Evolutionary conservation across 1,140 invertebrate species (phyloP).

Genomic region (Acromyrmex charruanus): DNA sequence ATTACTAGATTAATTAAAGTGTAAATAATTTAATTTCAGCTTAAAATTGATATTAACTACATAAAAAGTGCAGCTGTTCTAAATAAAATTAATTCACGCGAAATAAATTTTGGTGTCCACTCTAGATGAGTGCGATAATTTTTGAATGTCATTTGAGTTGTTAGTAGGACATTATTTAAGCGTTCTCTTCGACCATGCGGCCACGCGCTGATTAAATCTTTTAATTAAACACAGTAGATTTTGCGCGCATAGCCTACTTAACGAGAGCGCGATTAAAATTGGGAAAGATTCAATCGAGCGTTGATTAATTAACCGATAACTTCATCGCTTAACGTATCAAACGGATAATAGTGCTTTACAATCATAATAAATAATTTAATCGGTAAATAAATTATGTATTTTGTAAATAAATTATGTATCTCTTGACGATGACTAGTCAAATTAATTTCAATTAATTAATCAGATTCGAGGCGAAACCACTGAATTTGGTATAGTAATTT

Average conservation of each 20-base stretch:
- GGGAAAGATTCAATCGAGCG: constrained; percentile 44
- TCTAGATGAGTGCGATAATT: constrained; percentile 49
- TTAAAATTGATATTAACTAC: constrained; percentile 11
- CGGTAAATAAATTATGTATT: constrained; percentile 27
- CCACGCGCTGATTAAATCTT: constrained; percentile 57
- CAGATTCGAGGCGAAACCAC: background rate
- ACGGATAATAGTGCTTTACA: constrained; percentile 37
- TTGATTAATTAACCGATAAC: constrained; percentile 63
- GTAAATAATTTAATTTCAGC: constrained; percentile 32
- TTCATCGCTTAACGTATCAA: constrained; percentile 42
- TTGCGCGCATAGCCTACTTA: constrained; percentile 50
- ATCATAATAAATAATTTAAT: constrained; percentile 51
- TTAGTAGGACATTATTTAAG: constrained; percentile 48
- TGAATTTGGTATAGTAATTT: constrained; percentile 48
- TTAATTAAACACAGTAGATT: constrained; percentile 63
- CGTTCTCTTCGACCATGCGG: constrained; percentile 22
- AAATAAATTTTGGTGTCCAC: constrained; percentile 43
- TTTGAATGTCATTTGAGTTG: constrained; percentile 51
- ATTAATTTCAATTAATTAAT: constrained; percentile 54
- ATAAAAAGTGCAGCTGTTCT: background rate
- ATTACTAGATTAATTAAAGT: constrained; percentile 37
- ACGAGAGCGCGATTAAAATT: constrained; percentile 48
- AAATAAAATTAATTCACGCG: constrained; percentile 50
- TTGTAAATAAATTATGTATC: no score
- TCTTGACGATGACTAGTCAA: constrained; percentile 1